Base-by-base conservation (phyloP, 2,888 invertebrate species). In the Ernsta delagoae region DNA sequence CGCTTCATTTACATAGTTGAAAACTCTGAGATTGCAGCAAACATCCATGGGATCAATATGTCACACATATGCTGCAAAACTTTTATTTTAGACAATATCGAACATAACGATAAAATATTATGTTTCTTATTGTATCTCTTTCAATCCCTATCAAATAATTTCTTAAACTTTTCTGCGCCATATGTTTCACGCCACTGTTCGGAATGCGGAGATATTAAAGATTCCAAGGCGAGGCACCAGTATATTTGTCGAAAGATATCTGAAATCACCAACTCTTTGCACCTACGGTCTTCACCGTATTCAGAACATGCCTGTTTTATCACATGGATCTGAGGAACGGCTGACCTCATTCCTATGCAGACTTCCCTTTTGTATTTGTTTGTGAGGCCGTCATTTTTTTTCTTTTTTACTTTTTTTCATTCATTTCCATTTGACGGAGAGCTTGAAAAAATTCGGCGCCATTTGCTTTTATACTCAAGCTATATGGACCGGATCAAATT, bases 271-370 rank as follows among this genome's bases (percentile, higher is more conserved):
- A 54, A 60, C 54, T 45, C 54, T 60, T 67, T 61, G 36, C 56
- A 68, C 68, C 61, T 57, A 45, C 39, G 16, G 24, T 61, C 56
- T 56, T 24, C 24, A 41, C 45, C 48, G 68, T 56, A 57, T 62
- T 62, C 68, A 62, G 45, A 68, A 68, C 68, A 16, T 39, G 61
- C 62, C 39, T 54, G 48, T 62, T 68, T 68, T 68, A 68, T 68
- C 62, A 68, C 62, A 68, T 62, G 57, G 62, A 57, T 68, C 68
- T 68, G 68, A 57, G 60, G 67, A 68, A 62, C 67, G 61, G 39
- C 56, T 68, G 68, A 68, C 68, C 68, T 57, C 68, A 68, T 68
- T 68, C 61, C 50, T 56, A 39, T 62, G 57, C 57, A 62, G 54
- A 34, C 24, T 45, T 57, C 48, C 45, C 54, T 68, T 68, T 68